Percentiles rank a stretch among this genome's conserved stretches.
These are phyloP conservation scores for Eupithecia pulchellata DNA, from an alignment of 2,888 invertebrate species.

Conservation along the genomic window DNA sequence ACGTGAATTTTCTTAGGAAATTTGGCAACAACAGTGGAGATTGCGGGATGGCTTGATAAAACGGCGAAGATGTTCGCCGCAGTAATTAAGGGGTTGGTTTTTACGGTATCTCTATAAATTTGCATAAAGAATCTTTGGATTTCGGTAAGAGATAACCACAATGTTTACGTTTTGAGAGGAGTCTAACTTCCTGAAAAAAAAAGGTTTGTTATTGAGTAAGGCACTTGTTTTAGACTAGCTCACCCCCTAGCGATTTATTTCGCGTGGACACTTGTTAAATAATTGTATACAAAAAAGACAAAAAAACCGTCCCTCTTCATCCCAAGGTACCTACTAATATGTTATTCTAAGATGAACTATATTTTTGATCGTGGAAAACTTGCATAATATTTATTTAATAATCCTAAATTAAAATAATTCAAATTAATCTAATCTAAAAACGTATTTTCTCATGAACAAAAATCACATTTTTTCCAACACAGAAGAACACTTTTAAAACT, in stretches of 20 bases:
- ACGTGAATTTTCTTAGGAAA: slow-evolving; percentile 69
- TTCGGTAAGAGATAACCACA: slow-evolving; percentile 17
- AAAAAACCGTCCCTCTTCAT: too few species aligned
- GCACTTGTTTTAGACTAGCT: too few species aligned
- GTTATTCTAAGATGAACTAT: neutral
- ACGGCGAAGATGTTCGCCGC: slow-evolving; percentile 44
- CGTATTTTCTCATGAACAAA: neutral
- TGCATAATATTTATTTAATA: neutral
- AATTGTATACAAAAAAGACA: too few species aligned
- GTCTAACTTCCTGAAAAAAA: neutral
- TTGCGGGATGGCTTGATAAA: slow-evolving; percentile 72
- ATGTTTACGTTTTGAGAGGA: slow-evolving; percentile 5
- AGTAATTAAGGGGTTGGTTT: slow-evolving; percentile 50
- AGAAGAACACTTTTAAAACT: neutral
- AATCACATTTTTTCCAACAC: neutral
- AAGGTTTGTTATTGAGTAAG: too few species aligned
- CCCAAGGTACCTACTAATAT: neutral
- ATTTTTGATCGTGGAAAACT: neutral
- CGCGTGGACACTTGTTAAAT: too few species aligned
- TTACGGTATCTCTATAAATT: slow-evolving; percentile 43
- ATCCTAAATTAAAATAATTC: neutral
- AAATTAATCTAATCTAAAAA: neutral
- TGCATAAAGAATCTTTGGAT: slow-evolving; percentile 36
- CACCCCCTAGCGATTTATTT: too few species aligned
- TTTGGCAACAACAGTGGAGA: slow-evolving; percentile 72